Evolutionary conservation across 2,113 vertebrate species (phyloP), one percentile per base, ranked within the genome.

Genomic region (Gobiocypris rarus): DNA sequence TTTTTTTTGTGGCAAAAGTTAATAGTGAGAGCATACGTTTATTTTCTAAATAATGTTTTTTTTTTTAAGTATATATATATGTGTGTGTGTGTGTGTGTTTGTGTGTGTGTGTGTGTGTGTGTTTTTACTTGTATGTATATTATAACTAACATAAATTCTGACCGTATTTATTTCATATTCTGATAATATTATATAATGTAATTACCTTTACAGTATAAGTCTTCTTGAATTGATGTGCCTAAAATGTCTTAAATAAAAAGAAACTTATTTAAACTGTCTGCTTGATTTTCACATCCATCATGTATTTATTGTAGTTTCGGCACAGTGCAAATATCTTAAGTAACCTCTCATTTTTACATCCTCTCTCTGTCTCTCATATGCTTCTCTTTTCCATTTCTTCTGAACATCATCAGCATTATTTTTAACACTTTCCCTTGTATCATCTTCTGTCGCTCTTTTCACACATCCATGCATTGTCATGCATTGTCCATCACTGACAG

Each of bases 361-460:
- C n/a, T n/a, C 10, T 61, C 5, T 54, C 24, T 63, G 5, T 82
- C 26, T 75, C 5, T 24, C n/a, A 75, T 28, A 43, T 41, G 9
- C 59, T 73, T 19, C 41, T 15, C 13, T 38, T 43, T 26, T 48
- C 34, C 14, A 28, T 67, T 82, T 67, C 59, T 81, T 73, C 1
- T 75, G 17, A 80, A 82, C 84, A 84, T 63, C 71, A 71, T 84
- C 86, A 82, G 78, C 78, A 82, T 75, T 70, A 43, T 67, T 82
- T 78, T 74, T 67, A 38, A 78, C 83, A 85, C 86, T 22, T 77
- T 77, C 52, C 59, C 56, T 61, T 52, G 38, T 45, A 78, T 84
- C 26, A 73, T 28, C 63, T 63, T 19, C 43, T 74, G 56, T 67
- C 45, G 2, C 28, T 56, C 48, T 43, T 69, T 56, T 75, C 71